Evolutionary conservation across 2,797 vertebrate genomes (phyloP), one percentile per base, ranked within the genome.

Genomic region (Semotilus atromaculatus): DNA sequence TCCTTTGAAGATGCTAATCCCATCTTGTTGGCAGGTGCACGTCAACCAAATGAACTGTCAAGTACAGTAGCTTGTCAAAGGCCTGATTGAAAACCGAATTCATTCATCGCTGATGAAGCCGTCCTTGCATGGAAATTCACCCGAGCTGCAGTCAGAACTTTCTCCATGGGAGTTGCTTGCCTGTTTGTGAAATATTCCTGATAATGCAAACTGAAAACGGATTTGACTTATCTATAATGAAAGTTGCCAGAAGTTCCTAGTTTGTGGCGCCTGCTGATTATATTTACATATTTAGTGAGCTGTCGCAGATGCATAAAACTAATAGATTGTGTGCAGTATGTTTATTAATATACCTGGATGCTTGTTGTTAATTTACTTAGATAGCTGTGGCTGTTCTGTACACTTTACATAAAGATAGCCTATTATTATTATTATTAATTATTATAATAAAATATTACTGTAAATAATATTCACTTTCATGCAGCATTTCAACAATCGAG

Each of bases 21-120:
- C 48, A n/a, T 84, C 53, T 67, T 66, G 70, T 55, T 84, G 79
- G 81, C 85, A 86, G 13, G 51, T 60, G 43, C 43, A 66, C 18
- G 4, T 80, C 53, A 70, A 58, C 43, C 82, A 45, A 53, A 79
- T 58, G 7, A 40, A 55, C 76, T 64, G 83, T 78, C 26, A 68
- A 79, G 72, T 40, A 62, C 79, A 58, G 18, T 86, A 73, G 67
- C 48, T 73, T 70, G 21, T 77, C 77, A 64, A 79, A 81, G 72
- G 72, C 70, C 38, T 70, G 74, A 70, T 80, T 77, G 64, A 81
- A 84, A 83, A 71, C 55, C n/a, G 31, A 66, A 51, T 29, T 13
- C n/a, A 66, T 80, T 81, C 48, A 89, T 62, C 31, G 58, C 64
- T 43, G 70, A 60, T 83, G 71, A 80, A 51, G 64, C 62, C 29